These are phyloP conservation scores for Drosophila yakuba DNA, from an alignment of 1,140 invertebrate species.

Conservation along the genomic window DNA sequence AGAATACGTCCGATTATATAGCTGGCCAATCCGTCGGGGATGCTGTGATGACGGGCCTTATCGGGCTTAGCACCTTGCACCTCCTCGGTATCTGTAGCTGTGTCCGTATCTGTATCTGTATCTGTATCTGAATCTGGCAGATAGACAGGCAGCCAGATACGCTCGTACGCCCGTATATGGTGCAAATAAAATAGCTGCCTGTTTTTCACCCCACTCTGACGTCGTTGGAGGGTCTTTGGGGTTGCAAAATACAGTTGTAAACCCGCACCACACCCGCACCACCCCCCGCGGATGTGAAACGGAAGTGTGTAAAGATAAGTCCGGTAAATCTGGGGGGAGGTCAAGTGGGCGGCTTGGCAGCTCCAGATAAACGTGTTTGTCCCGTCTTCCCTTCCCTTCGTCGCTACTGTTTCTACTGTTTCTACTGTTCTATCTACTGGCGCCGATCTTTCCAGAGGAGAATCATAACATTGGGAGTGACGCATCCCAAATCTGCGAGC, in stretches of 20 bases:
- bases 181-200: constrained; percentile 57
- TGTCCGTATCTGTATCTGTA: constrained; percentile 4
- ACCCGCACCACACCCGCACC: constrained; percentile 21
- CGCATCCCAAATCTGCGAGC: background rate
- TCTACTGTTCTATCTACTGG: too few species aligned
- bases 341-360: constrained; percentile 3
- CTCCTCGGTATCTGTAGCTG: constrained; percentile 4
- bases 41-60: constrained; percentile 53
- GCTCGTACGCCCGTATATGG: constrained; percentile 39
- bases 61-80: constrained; percentile 51
- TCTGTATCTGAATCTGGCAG: constrained; percentile 16
- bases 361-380: constrained; percentile 17
- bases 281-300: constrained; percentile 66
- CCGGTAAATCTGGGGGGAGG: background rate
- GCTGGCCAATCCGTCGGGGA: constrained; percentile 30
- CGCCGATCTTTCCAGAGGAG: background rate
- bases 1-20: constrained; percentile 54
- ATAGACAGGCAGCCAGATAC: constrained; percentile 13
- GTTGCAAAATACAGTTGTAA: constrained; percentile 77
- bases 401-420: background rate
- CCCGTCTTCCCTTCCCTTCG: background rate
- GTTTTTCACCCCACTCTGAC: constrained; percentile 37
- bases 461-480: constrained; percentile 1
- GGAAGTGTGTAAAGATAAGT: constrained; percentile 79
- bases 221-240: constrained; percentile 6